phyloP scores from a whole-genome alignment of 2,888 invertebrate species.

The Pyrgus malvae region DNA sequence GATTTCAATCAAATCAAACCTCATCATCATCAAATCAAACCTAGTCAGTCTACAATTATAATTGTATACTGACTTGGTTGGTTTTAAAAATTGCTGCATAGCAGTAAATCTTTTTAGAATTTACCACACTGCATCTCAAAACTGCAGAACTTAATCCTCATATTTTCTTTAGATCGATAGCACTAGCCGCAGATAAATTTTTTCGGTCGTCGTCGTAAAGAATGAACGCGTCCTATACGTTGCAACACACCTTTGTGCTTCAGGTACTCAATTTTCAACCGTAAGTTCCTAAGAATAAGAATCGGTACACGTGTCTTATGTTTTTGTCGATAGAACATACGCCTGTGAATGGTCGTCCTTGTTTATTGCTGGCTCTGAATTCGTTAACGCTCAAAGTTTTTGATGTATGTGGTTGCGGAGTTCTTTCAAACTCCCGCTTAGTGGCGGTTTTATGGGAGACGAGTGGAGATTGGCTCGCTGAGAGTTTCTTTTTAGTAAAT shows the following conservation, averaged over 20 bases:
- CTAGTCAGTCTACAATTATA: no score
- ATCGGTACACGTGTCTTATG: neutral
- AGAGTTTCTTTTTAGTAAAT: neutral
- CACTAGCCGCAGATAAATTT: neutral
- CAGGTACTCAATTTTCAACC: neutral
- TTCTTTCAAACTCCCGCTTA: neutral
- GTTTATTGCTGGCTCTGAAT: neutral
- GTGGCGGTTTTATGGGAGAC: neutral
- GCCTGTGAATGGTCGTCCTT: neutral
- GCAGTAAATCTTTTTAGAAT: no score
- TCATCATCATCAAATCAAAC: no score
- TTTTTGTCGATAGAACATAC: neutral
- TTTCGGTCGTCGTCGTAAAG: neutral
- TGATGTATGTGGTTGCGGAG: neutral
- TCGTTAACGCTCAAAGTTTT: neutral
- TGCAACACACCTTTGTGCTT: neutral
- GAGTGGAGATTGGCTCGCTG: no score
- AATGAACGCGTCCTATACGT: neutral
- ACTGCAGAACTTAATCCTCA: no score
- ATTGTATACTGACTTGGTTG: no score
- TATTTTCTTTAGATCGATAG: no score
- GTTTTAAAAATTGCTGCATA: no score
- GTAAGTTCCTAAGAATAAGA: neutral
- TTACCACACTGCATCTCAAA: no score
- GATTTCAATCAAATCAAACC: no score